Base-by-base conservation (phyloP, 2,113 vertebrate genomes). In the Haemorhous mexicanus region DNA sequence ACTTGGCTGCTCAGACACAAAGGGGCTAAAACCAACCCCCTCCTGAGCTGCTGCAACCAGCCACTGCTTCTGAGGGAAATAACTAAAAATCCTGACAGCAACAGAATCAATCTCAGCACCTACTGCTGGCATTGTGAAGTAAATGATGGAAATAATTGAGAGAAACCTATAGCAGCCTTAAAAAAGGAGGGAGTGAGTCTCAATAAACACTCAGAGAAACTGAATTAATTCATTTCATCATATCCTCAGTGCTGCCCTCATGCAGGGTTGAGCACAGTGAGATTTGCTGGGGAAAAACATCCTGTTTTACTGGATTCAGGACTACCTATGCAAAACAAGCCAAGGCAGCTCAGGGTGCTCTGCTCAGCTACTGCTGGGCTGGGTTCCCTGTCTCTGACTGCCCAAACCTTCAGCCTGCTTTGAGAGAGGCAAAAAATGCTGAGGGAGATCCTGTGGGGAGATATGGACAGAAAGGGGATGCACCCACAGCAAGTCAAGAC, bases 151-250 rank as follows among this genome's bases (percentile, higher is more conserved):
- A 75, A 56, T 68, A 76, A 41, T 2, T 14, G 83, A 75, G 80
- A 80, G n/a, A 72, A 89, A 49, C 32, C 27, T 41, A 4, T 1
- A 49, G 37, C 22, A 87, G 62, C 72, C 55, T 55, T 66, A 11
- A 53, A 52, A 61, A 43, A 50, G 23, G 37, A 41, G 47, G 43
- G 62, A 43, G 27, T 39, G 35, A 68, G 55, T 17, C 61, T 77
- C 50, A 52, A 63, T 27, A 70, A 90, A 67, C 37, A 61, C 0
- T 52, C 49, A 41, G 76, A 92, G 43, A 53, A 44, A 62, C 16
- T 89, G 80, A 88, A 92, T 92, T n/a, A 84, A 84, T 87, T 58
- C 52, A 90, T 89, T 72, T 63, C 43, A 68, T 81, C 83, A 44
- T 50, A n/a, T 70, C 28, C 56, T 55, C 64, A 81, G 61, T 72